These are phyloP conservation scores for Potamilus streckersoni DNA, from an alignment of 1,140 invertebrate species.

Conservation along the genomic window DNA sequence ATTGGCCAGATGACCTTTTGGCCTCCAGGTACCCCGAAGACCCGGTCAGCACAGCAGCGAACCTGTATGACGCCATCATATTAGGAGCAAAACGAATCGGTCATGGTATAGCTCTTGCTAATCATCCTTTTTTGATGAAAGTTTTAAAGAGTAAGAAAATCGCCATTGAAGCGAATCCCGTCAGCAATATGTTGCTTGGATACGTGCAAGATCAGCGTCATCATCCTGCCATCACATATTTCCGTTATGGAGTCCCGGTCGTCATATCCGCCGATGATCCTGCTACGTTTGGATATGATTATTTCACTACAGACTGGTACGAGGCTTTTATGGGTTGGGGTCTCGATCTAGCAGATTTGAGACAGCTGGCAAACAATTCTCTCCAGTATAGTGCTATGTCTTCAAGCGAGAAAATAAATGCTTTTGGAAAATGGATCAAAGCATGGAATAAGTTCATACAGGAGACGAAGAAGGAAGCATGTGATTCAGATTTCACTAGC, in stretches of 20 bases:
- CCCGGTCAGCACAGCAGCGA: slow-evolving; percentile 36
- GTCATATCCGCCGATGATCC: too few species aligned
- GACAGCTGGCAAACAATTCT: slow-evolving; percentile 43
- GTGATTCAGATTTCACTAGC: slow-evolving; percentile 9
- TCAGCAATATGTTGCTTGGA: slow-evolving; percentile 48
- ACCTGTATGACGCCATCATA: slow-evolving; percentile 45
- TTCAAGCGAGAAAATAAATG: slow-evolving; percentile 28
- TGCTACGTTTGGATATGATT: slow-evolving; percentile 35
- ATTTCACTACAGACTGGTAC: slow-evolving; percentile 55
- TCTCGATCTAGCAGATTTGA: slow-evolving; percentile 41
- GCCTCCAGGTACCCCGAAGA: slow-evolving; percentile 33
- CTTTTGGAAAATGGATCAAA: slow-evolving; percentile 39
- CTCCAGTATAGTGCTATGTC: slow-evolving; percentile 40
- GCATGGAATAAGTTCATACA: slow-evolving; percentile 36
- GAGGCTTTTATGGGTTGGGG: slow-evolving; percentile 49
- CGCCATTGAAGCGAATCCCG: slow-evolving; percentile 45
- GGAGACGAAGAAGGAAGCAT: slow-evolving; percentile 32
- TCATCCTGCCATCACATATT: slow-evolving; percentile 45
- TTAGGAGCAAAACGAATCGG: slow-evolving; percentile 30
- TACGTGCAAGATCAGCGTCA: slow-evolving; percentile 44
- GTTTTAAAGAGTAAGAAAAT: slow-evolving; percentile 34
- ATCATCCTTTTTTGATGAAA: too few species aligned
- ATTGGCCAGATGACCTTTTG: slow-evolving; percentile 48
- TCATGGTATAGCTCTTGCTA: too few species aligned
- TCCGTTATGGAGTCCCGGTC: slow-evolving; percentile 44